phyloP scores from a whole-genome alignment of 2,113 vertebrate species.

The Rhabdomys dilectus region DNA sequence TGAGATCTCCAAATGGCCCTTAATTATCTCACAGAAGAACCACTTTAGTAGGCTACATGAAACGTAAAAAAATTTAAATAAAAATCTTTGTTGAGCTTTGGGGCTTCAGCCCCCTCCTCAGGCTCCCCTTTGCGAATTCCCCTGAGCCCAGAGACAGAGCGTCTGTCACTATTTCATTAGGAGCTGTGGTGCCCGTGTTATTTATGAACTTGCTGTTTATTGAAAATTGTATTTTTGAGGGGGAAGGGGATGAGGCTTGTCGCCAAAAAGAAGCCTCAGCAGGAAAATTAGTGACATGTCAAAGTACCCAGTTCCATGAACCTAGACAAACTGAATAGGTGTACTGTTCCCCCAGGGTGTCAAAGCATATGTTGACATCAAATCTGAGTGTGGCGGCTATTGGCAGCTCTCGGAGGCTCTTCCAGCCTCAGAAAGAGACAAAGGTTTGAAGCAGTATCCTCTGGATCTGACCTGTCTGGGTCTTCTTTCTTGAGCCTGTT shows the following conservation, averaged over 20 bases:
- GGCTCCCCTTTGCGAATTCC: constrained; percentile 79
- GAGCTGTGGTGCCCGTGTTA: constrained; percentile 75
- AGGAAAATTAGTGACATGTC: constrained; percentile 77
- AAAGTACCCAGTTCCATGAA: constrained; percentile 60
- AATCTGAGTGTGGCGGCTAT: background rate
- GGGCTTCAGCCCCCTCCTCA: constrained; percentile 71
- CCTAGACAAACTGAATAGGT: constrained; percentile 17
- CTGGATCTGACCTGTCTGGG: background rate
- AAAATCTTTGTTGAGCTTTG: constrained; percentile 77
- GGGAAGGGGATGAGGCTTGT: constrained; percentile 67
- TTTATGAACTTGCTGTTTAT: constrained; percentile 87
- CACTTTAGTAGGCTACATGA: constrained; percentile 81
- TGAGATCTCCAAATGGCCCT: constrained; percentile 80
- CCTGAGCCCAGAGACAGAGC: constrained; percentile 80
- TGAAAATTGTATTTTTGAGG: constrained; percentile 84
- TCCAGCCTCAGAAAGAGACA: background rate
- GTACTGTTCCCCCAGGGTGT: background rate
- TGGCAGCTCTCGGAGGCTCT: background rate
- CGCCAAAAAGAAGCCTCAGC: constrained; percentile 46
- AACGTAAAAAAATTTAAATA: constrained; percentile 87
- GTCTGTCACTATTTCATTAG: constrained; percentile 87
- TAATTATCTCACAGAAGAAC: constrained; percentile 85
- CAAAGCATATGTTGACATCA: background rate
- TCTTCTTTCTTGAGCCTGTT: background rate
- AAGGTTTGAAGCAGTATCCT: background rate